A percentile compares a stretch with the other conserved stretches of the same genome.
These are phyloP conservation scores for Pterocles burchelli DNA, from an alignment of 2,113 vertebrate genomes.

Conservation along the genomic window DNA sequence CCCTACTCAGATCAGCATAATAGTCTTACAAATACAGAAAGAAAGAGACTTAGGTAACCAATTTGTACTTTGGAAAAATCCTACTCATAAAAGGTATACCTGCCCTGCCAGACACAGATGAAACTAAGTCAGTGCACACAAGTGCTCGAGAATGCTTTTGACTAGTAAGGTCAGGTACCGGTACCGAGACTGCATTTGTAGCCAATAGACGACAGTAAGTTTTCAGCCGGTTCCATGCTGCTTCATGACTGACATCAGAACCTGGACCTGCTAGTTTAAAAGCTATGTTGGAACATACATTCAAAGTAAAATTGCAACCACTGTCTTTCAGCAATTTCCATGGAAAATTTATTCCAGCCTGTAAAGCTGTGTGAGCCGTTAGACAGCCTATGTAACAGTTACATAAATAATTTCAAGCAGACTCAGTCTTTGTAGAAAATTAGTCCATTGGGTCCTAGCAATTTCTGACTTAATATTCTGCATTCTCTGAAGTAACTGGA, in stretches of 20 bases:
- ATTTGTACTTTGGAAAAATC: not conserved
- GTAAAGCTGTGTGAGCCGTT: not conserved
- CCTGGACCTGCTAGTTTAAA: not conserved
- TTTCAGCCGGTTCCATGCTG: not conserved
- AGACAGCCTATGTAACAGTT: not conserved
- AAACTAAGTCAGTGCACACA: not conserved
- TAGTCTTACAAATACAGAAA: not conserved
- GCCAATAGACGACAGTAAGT: not conserved
- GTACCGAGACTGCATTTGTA: rapidly evolving
- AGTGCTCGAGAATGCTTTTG: not conserved
- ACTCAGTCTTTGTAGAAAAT: not conserved
- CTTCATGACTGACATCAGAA: not conserved
- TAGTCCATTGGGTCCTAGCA: rapidly evolving
- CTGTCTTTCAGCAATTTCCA: not conserved
- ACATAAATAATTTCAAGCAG: not conserved
- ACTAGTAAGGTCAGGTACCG: not conserved
- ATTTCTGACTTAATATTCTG: not conserved
- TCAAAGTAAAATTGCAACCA: not conserved
- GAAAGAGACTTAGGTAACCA: not conserved
- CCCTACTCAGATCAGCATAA: not conserved
- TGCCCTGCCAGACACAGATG: not conserved
- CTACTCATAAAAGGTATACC: not conserved
- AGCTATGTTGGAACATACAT: not conserved
- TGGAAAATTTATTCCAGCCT: not conserved
- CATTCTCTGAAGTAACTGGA: not conserved